Evolutionary conservation across 35 echinoderm and acorn worm genomes (phyloP), one percentile per base, ranked within the genome.

Genomic region (Apostichopus parvimensis): DNA sequence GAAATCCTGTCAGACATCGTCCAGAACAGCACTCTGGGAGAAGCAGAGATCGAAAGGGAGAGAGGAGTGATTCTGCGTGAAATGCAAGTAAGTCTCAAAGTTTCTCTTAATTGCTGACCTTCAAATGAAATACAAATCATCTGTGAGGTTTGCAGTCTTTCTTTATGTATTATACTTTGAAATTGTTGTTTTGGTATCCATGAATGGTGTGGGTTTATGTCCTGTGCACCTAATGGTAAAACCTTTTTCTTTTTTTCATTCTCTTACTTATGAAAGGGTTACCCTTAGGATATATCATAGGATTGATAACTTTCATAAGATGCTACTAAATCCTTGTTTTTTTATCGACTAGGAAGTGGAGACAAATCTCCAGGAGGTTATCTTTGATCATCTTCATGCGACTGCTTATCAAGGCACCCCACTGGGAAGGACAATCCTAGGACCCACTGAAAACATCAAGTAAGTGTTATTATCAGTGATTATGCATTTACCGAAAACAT

Each of bases 361-460:
- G 77, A 98, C 97, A 1, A 98, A 98, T 64, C 97, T 98, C 6
- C 94, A 98, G 68, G 97, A 98, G 87, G 97, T 98, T 11, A 96
- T 98, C 26, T 98, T 98, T 93, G 97, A 98, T 79, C 94, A 98
- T 78, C 93, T 98, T 34, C 97, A 98, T 78, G 94, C 97, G 15
- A 95, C 92, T 78, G 97, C 97, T 10, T 96, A 96, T 79, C 97
- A 98, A 78, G 94, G 97, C 77, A 98, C 97, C 13, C 83, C 97
- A 15, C 93, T 98, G 8, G 97, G 97, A 22, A 96, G 96, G 80
- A 95, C 96, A 53, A 98, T 98, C 91, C 87, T 98, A 2, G 96
- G 96, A 72, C 94, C 96, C 55, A 98, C 96, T 73, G 96, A 98
- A 91, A 98, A 98, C 79, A 98, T 98, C 94, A 98, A 95, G 96